These are phyloP conservation scores for Heliconius nattereri DNA, from an alignment of 1,140 invertebrate genomes.

Conservation along the genomic window DNA sequence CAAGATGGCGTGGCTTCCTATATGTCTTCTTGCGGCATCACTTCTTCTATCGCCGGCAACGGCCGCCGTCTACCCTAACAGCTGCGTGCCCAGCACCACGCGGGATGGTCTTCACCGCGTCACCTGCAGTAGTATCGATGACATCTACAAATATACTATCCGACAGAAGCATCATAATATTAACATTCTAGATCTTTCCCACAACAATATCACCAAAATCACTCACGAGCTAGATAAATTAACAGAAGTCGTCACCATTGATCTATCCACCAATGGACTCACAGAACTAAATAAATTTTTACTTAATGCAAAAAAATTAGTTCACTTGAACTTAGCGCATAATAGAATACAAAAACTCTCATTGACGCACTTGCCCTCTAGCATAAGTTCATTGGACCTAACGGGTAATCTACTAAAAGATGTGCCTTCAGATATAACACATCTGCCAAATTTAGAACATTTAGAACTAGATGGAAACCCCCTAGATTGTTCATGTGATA, in stretches of 20 bases:
- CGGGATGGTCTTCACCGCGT: slow-evolving; percentile 71
- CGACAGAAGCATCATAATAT: slow-evolving; percentile 79
- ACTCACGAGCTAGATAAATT: slow-evolving; percentile 80
- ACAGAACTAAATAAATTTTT: slow-evolving; percentile 81
- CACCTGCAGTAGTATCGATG: slow-evolving; percentile 68
- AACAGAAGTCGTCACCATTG: slow-evolving; percentile 81
- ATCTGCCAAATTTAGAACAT: slow-evolving; percentile 79
- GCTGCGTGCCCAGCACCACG: slow-evolving; percentile 71
- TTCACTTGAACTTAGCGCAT: slow-evolving; percentile 82
- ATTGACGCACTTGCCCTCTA: slow-evolving; percentile 80
- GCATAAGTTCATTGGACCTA: slow-evolving; percentile 83
- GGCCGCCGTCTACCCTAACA: slow-evolving; percentile 65
- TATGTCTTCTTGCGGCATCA: slow-evolving; percentile 57
- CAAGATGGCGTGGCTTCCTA: slow-evolving; percentile 63
- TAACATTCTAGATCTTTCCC: slow-evolving; percentile 82
- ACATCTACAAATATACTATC: slow-evolving; percentile 75
- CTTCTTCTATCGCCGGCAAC: slow-evolving; percentile 57
- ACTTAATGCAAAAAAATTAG: slow-evolving; percentile 81
- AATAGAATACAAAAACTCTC: slow-evolving; percentile 81
- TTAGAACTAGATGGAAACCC: slow-evolving; percentile 82
- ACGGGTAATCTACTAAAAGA: slow-evolving; percentile 82
- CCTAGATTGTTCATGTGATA: slow-evolving; percentile 83
- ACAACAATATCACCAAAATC: slow-evolving; percentile 81
- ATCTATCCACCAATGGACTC: slow-evolving; percentile 82
- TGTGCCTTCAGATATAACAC: slow-evolving; percentile 81